A percentile compares a stretch with the other conserved stretches of the same genome.
Evolutionary conservation across 2,797 vertebrate species (phyloP).

Genomic region (Borostomias antarcticus): DNA sequence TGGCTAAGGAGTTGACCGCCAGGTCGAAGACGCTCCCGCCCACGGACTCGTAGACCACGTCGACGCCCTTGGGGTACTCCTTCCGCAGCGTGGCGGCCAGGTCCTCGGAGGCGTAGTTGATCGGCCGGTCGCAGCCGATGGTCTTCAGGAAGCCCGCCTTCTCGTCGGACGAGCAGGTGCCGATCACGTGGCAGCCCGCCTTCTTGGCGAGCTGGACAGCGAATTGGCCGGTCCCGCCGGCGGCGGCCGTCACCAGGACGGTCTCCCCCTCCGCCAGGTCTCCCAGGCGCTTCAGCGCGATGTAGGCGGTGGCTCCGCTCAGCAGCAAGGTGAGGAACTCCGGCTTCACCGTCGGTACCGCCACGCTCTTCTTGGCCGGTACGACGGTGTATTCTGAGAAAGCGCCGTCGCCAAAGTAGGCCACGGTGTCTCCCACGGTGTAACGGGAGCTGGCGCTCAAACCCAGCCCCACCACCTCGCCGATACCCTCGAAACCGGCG

Average conservation of each 20-base stretch:
- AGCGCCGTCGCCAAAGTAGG: conserved; percentile 81
- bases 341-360: conserved; percentile 78
- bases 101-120: conserved; percentile 86
- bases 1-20: conserved; percentile 82
- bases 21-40: conserved; percentile 87
- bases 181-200: conserved; percentile 89
- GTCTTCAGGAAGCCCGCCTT: conserved; percentile 89
- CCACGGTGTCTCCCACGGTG: conserved; percentile 85
- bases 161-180: conserved; percentile 88
- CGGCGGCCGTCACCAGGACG: conserved; percentile 89
- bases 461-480: conserved; percentile 90
- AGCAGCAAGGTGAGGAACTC: conserved; percentile 86
- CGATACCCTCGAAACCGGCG: conserved; percentile 88
- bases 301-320: conserved; percentile 87
- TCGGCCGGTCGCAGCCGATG: conserved; percentile 85
- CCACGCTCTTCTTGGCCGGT: conserved; percentile 73
- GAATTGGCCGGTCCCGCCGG: conserved; percentile 93
- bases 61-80: conserved; percentile 84
- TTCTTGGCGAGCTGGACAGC: conserved; percentile 90
- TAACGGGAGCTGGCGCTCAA: conserved; percentile 85
- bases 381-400: conserved; percentile 90
- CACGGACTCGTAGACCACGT: conserved; percentile 88
- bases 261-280: conserved; percentile 82
- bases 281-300: conserved; percentile 85
- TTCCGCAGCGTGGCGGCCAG: conserved; percentile 74